Evolutionary conservation across 2,888 invertebrate species (phyloP).

Genomic region (Metalampra italica): DNA sequence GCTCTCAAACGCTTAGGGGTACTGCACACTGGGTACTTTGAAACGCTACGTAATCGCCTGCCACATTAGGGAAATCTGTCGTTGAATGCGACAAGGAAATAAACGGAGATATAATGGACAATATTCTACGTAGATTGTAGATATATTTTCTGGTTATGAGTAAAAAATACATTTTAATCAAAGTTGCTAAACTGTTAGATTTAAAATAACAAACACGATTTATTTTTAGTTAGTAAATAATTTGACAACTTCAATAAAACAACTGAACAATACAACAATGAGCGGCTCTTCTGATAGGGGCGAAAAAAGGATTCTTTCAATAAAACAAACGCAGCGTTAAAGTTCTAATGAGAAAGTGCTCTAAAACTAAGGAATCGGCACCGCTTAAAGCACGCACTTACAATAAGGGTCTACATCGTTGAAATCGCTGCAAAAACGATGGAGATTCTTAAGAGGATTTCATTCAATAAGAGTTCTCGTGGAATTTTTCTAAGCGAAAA

Average conservation of each 20-base stretch:
- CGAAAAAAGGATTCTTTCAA: neutral
- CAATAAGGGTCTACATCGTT: slow-evolving; percentile 7
- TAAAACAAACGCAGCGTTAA: neutral
- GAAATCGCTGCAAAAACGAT: slow-evolving; percentile 9
- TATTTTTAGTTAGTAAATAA: too few relatives aligned
- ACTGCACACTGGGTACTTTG: slow-evolving; percentile 3
- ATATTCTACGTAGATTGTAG: neutral
- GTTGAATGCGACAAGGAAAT: slow-evolving; percentile 2
- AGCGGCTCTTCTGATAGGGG: too few relatives aligned
- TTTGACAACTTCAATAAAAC: too few relatives aligned
- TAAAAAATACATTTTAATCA: too few relatives aligned
- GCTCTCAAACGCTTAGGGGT: neutral
- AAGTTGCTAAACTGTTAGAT: too few relatives aligned
- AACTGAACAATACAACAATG: too few relatives aligned
- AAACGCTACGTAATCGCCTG: slow-evolving; percentile 5
- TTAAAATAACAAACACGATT: too few relatives aligned
- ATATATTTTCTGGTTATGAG: too few relatives aligned
- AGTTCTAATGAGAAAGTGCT: neutral
- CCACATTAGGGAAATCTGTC: slow-evolving; percentile 10
- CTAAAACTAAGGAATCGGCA: neutral
- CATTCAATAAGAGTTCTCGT: slow-evolving; percentile 19
- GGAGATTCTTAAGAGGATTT: slow-evolving; percentile 13
- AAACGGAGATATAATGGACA: slow-evolving; percentile 3
- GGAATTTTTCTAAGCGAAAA: slow-evolving; percentile 13
- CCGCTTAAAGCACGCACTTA: slow-evolving; percentile 3